These are phyloP conservation scores for Stenotaenia linearis DNA, from an alignment of 2,888 invertebrate genomes.

Conservation along the genomic window DNA sequence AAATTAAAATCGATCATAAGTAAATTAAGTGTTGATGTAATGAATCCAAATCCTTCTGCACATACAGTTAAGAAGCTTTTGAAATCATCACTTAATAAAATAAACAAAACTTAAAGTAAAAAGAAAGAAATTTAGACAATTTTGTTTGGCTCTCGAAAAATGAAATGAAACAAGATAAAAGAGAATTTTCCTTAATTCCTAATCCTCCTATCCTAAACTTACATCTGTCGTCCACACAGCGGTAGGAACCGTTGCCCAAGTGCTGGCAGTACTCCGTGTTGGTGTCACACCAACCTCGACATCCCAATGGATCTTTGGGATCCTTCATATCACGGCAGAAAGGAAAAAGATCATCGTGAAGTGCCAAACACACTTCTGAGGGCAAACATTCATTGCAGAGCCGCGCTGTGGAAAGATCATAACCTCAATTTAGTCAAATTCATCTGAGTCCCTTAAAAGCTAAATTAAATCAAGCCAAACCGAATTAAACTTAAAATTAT, in stretches of 20 bases:
- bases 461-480: neutral
- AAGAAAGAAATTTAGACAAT: conserved; percentile 4
- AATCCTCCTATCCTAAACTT: conserved; percentile 27
- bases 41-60: conserved; percentile 13
- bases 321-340: conserved; percentile 55
- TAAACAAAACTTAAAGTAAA: conserved; percentile 49
- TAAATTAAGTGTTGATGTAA: neutral
- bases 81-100: conserved; percentile 16
- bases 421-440: neutral
- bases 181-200: too few relatives aligned
- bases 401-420: conserved; percentile 35
- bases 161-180: too few relatives aligned
- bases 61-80: neutral
- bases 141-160: conserved; percentile 14
- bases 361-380: conserved; percentile 57
- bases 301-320: conserved; percentile 58
- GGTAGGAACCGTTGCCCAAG: conserved; percentile 53
- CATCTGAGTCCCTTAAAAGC: neutral
- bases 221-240: conserved; percentile 41
- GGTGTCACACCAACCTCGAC: conserved; percentile 60
- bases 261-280: conserved; percentile 61
- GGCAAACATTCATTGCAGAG: conserved; percentile 39
- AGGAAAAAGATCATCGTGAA: conserved; percentile 57
- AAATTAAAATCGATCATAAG: neutral
- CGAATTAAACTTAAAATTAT: neutral